These are phyloP conservation scores for Spinus olivaceus DNA, from an alignment of 2,797 vertebrate species.

Conservation along the genomic window DNA sequence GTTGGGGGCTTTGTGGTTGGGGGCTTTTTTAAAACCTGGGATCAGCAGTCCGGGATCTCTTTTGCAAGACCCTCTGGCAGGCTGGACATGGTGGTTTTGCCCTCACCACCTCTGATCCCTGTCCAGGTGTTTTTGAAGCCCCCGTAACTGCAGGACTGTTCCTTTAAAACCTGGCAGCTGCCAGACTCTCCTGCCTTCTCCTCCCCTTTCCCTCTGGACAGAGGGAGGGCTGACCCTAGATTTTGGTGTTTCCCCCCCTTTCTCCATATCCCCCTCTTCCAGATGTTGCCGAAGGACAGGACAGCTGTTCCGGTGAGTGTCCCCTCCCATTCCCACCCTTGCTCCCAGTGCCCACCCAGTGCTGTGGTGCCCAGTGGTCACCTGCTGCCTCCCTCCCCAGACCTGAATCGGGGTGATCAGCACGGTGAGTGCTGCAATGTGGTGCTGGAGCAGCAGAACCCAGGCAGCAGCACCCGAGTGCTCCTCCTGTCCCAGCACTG, in stretches of 20 bases:
- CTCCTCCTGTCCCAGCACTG: rapidly evolving
- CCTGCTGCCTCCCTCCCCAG: background rate
- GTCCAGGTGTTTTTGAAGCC: background rate
- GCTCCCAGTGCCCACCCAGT: rapidly evolving
- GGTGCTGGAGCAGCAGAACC: rapidly evolving
- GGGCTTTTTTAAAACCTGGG: background rate
- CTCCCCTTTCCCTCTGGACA: no score
- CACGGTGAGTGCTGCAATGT: rapidly evolving
- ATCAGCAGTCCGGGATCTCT: background rate
- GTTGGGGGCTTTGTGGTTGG: background rate
- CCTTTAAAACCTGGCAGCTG: background rate
- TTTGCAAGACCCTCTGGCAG: rapidly evolving
- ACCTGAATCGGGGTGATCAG: background rate
- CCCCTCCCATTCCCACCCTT: background rate
- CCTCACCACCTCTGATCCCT: rapidly evolving
- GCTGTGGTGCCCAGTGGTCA: background rate
- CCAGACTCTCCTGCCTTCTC: background rate
- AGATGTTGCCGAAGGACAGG: background rate
- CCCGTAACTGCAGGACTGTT: rapidly evolving
- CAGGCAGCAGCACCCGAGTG: rapidly evolving
- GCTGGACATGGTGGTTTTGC: background rate
- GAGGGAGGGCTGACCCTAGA: background rate
- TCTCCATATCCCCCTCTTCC: background rate
- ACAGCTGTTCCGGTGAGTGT: background rate
- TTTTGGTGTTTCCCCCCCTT: background rate